phyloP scores from a whole-genome alignment of 2,113 vertebrate genomes.

The Ceratotherium simum region DNA sequence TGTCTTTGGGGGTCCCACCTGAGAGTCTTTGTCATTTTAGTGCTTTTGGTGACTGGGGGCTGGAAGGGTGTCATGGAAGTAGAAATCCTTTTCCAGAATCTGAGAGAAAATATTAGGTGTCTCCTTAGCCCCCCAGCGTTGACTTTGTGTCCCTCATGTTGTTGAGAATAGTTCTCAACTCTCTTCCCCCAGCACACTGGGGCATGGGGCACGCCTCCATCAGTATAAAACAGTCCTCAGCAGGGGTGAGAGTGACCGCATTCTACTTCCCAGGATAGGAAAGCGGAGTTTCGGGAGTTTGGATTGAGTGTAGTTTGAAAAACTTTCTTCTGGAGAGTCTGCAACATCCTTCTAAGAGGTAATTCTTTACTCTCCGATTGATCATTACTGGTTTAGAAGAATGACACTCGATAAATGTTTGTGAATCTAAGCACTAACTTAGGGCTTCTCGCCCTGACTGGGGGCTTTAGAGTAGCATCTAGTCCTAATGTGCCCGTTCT shows the following conservation, averaged over 20 bases:
- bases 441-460: not conserved
- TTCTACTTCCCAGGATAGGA: not conserved
- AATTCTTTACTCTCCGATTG: not conserved
- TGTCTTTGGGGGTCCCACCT: not conserved
- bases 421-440: not conserved
- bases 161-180: not conserved
- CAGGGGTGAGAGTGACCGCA: not conserved
- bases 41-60: not conserved
- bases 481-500: not conserved
- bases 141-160: not conserved
- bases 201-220: not conserved
- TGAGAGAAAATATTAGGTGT: not conserved
- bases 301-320: not conserved
- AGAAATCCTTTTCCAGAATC: not conserved
- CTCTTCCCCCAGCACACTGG: not conserved
- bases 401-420: not conserved
- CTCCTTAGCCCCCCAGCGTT: not conserved
- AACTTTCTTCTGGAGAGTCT: not conserved
- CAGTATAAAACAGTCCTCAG: not conserved
- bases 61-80: not conserved
- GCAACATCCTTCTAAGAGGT: not conserved
- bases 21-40: not conserved
- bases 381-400: conserved; percentile 27
- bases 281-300: not conserved
- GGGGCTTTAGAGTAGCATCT: not conserved